Base-by-base conservation (phyloP, 2,888 invertebrate genomes). In the Pachliopta kotzebuea region DNA sequence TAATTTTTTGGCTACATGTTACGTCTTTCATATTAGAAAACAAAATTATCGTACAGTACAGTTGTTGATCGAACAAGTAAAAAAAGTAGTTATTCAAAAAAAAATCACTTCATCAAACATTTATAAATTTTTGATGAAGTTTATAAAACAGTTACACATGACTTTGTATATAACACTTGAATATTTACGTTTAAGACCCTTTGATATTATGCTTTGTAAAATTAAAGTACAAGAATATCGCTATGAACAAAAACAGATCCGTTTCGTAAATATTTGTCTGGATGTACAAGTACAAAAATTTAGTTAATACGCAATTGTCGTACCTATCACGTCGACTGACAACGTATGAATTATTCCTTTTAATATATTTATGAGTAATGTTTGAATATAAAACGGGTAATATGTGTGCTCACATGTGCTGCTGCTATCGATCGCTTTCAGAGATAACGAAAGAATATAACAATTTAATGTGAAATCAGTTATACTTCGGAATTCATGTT, bases 341-440 rank as follows among this genome's bases (percentile, higher is more conserved):
- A n/a, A 45, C 11, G 18, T 45, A 52, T 50, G 31, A 37, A 53
- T 21, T 53, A 18, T 45, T n/a, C 7, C n/a, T 45, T 45, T 45
- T 45, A 6, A 14, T 45, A 45, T 45, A 45, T 45, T n/a, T 45
- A 45, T n/a, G 7, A 11, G n/a, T 31, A 20, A 26, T 59, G 11
- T 50, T 26, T 52, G 50, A 52, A 52, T 52, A 52, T 52, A 52
- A 52, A n/a, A 21, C 50, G 21, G 9, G 21, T 52, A 20, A 52
- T 50, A 6, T 20, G 21, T 18, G 61, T 61, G 45, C 45, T 45
- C 45, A 55, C 45, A 55, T 20, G 26, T 61, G 45, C 26, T 26
- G 42, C 18, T 21, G 45, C 11, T 61, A 61, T 61, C 55, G 61
- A 61, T 61, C 29, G 49, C 55, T 14, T 20, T 18, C 21, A 61